phyloP scores from a whole-genome alignment of 2,113 vertebrate species.

The Urocynchramus pylzowi region DNA sequence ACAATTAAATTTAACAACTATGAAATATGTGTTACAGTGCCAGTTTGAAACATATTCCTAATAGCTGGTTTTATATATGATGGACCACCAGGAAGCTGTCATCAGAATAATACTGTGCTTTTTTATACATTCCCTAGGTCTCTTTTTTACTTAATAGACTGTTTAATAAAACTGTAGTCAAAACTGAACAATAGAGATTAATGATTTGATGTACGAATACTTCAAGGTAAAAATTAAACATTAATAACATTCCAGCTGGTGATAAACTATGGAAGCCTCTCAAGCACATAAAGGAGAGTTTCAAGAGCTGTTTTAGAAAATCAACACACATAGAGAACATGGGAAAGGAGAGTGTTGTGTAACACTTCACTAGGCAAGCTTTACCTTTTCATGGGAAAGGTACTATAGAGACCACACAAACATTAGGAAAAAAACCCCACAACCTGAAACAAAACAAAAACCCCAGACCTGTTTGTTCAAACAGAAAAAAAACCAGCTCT shows the following conservation, averaged over 20 bases:
- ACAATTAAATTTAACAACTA: conserved; percentile 34
- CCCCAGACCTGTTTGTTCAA: not conserved
- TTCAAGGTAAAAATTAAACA: conserved; percentile 32
- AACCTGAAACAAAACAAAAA: not conserved
- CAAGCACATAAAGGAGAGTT: not conserved
- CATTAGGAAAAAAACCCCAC: too few relatives aligned
- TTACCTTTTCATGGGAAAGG: not conserved
- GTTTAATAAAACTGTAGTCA: conserved; percentile 24
- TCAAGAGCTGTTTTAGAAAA: not conserved
- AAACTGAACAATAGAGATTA: conserved; percentile 51
- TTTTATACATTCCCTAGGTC: not conserved
- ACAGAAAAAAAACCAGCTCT: not conserved
- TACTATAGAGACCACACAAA: not conserved
- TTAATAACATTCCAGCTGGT: not conserved
- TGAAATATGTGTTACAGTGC: not conserved
- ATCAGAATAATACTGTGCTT: not conserved
- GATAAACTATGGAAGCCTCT: not conserved
- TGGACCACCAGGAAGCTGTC: conserved; percentile 31
- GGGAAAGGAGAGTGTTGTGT: not conserved
- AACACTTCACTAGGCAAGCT: not conserved
- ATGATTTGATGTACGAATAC: conserved; percentile 3
- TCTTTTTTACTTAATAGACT: conserved; percentile 33
- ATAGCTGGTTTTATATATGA: conserved; percentile 32
- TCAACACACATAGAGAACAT: not conserved
- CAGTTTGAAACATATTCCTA: conserved; percentile 35